Percentiles rank a stretch among this genome's conserved stretches.
These are phyloP conservation scores for Tupiocoris notatus DNA, from an alignment of 2,888 invertebrate genomes.

Conservation along the genomic window DNA sequence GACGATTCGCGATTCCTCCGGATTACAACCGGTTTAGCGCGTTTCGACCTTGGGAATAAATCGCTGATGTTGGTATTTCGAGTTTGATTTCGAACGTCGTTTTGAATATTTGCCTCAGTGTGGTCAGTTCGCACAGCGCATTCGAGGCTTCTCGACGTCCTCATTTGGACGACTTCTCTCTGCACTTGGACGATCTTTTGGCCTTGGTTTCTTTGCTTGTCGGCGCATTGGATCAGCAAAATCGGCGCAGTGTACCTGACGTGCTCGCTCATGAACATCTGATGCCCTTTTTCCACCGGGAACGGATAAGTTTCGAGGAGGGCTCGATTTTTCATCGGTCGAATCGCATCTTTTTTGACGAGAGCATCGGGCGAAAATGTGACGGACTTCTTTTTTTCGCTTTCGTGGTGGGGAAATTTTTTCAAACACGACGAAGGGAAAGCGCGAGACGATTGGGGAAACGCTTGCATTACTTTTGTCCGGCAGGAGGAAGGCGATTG, in stretches of 20 bases:
- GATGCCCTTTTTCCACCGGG: not conserved
- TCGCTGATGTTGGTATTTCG: not conserved
- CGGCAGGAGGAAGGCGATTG: too few relatives aligned
- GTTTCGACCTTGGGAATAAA: not conserved
- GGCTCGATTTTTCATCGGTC: not conserved
- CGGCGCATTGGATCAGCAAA: not conserved
- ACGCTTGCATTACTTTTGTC: too few relatives aligned
- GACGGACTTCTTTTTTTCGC: constrained; percentile 6
- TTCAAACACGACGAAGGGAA: constrained; percentile 9
- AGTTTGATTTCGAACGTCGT: not conserved
- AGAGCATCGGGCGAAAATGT: not conserved
- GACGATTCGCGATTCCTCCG: not conserved
- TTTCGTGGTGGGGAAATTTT: too few relatives aligned
- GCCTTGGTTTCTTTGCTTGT: not conserved
- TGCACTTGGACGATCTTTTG: not conserved
- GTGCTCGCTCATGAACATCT: not conserved
- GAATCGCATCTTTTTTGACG: not conserved
- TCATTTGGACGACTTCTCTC: not conserved
- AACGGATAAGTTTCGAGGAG: not conserved
- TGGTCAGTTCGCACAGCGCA: not conserved
- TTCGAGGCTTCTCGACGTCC: not conserved
- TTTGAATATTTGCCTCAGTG: not conserved
- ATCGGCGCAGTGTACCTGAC: not conserved
- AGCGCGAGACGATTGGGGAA: too few relatives aligned
- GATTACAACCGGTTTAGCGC: not conserved